phyloP scores from a whole-genome alignment of 2,888 invertebrate species.

The Petrolisthes manimaculis region DNA sequence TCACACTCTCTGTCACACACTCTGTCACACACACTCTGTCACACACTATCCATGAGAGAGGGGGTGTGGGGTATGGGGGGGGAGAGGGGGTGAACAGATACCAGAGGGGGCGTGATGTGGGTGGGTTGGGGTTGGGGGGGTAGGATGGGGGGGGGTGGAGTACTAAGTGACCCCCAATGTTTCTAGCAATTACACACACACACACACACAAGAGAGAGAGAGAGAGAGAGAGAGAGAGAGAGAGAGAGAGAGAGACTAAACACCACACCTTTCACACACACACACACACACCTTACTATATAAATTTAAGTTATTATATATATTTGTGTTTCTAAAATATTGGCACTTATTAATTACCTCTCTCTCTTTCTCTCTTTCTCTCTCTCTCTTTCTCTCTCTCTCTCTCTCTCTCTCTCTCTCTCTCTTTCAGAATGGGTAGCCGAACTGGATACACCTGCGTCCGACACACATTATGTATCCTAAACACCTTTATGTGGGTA shows the following conservation, averaged over 20 bases:
- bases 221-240: not conserved
- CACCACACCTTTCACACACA: not conserved
- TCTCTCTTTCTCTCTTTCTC: not conserved
- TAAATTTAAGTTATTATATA: not conserved
- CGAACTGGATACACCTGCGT: slow-evolving; percentile 54
- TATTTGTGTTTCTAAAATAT: not conserved
- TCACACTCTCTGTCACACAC: too few species aligned
- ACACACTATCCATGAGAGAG: too few species aligned
- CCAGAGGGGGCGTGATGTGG: not conserved
- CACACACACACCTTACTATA: too few species aligned
- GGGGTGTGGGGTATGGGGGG: too few species aligned
- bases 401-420: too few species aligned
- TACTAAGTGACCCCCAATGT: too few species aligned
- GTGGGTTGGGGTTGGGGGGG: not conserved
- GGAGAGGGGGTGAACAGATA: slow-evolving; percentile 12
- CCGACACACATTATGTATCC: slow-evolving; percentile 57
- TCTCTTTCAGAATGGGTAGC: slow-evolving; percentile 36
- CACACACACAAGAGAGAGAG: too few species aligned
- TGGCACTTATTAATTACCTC: not conserved
- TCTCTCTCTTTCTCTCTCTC: too few species aligned
- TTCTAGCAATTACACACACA: too few species aligned
- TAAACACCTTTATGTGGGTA: slow-evolving; percentile 64
- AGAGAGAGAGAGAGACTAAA: not conserved
- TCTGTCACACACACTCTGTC: too few species aligned
- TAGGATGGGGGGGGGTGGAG: too few species aligned